Percentiles rank a stretch among this genome's conserved stretches.
Conservation (phyloP, 2,888 invertebrate genomes). For the Agriotes lineatus region DNA sequence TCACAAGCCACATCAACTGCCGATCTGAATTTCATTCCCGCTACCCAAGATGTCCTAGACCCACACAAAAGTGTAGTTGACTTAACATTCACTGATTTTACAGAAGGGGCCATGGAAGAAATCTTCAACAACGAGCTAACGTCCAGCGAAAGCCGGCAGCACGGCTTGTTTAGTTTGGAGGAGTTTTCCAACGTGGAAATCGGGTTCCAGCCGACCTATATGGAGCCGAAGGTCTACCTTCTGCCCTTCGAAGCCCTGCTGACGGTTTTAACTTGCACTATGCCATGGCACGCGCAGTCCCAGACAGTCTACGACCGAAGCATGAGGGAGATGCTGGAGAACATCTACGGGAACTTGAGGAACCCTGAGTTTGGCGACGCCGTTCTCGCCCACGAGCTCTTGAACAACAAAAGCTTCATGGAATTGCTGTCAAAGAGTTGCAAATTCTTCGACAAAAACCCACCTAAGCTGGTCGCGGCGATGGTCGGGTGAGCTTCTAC, state of each 20-base stretch:
- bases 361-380: slow-evolving; percentile 55
- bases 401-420: slow-evolving; percentile 54
- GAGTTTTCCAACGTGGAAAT: slow-evolving; percentile 49
- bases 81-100: neutral
- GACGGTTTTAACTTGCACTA: slow-evolving; percentile 54
- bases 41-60: neutral
- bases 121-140: neutral
- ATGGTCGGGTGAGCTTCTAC: neutral
- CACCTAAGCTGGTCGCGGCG: slow-evolving; percentile 44
- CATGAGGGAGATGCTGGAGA: slow-evolving; percentile 56
- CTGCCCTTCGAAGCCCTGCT: slow-evolving; percentile 57
- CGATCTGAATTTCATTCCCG: too few relatives aligned
- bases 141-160: neutral
- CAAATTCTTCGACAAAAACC: slow-evolving; percentile 55
- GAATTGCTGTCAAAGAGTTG: slow-evolving; percentile 50
- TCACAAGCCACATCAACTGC: too few relatives aligned
- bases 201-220: slow-evolving; percentile 39
- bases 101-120: slow-evolving; percentile 20
- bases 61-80: neutral
- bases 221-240: slow-evolving; percentile 51
- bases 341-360: slow-evolving; percentile 54
- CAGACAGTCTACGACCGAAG: slow-evolving; percentile 55
- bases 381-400: slow-evolving; percentile 59
- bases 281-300: slow-evolving; percentile 59
- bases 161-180: slow-evolving; percentile 29